Percentiles rank a stretch among this genome's conserved stretches.
Conservation (phyloP, 1,140 invertebrate genomes). For the Holcopasites calliopsidis region DNA sequence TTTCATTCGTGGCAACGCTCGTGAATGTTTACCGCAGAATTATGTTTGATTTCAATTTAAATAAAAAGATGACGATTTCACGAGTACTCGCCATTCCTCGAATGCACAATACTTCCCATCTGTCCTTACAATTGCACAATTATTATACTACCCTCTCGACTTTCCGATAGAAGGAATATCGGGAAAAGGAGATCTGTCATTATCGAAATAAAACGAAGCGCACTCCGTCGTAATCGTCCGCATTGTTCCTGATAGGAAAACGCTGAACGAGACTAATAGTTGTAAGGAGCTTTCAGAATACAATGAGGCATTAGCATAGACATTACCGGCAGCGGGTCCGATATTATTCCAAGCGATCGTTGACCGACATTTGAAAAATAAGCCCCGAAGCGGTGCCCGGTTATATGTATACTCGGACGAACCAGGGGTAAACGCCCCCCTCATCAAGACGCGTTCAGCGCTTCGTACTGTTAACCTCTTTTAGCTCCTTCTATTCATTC, state of each 20-base stretch:
- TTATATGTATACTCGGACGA: neutral
- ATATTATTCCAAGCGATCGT: slow-evolving; percentile 21
- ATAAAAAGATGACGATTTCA: too few species aligned
- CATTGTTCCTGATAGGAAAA: neutral
- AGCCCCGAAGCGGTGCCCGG: neutral
- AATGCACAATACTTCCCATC: too few species aligned
- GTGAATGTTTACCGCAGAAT: too few species aligned
- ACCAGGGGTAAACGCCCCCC: slow-evolving; percentile 20
- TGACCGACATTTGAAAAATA: slow-evolving; percentile 39
- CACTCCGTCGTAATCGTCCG: neutral
- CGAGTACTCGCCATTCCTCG: too few species aligned
- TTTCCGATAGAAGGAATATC: neutral
- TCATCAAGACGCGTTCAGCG: slow-evolving; percentile 1
- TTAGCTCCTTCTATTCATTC: slow-evolving; percentile 14
- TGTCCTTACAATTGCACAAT: neutral
- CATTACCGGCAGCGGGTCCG: slow-evolving; percentile 1
- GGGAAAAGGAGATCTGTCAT: neutral
- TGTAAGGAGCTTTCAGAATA: neutral
- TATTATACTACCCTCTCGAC: neutral
- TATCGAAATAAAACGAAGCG: neutral
- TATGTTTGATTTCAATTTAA: too few species aligned
- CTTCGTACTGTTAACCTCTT: slow-evolving; percentile 36
- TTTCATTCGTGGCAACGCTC: too few species aligned
- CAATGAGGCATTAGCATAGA: neutral
- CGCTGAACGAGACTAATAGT: neutral